Percentiles rank a stretch among this genome's conserved stretches.
phyloP scores from a whole-genome alignment of 64 coral and sea anemone genomes.

The Catalaphyllia jardinei region DNA sequence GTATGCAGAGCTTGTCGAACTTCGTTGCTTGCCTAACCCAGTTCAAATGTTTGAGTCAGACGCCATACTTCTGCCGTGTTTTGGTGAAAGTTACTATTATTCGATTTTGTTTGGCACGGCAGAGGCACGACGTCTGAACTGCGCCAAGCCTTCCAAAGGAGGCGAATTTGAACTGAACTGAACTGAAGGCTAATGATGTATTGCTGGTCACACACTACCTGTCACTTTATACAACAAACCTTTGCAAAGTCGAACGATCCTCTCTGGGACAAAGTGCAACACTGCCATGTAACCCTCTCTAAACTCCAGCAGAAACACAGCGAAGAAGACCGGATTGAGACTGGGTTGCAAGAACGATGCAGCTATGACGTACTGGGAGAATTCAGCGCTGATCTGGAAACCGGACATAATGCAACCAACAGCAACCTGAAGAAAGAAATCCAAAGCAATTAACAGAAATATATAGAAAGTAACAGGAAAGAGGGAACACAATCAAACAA shows the following conservation, averaged over 20 bases:
- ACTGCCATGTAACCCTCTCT: conserved; percentile 58
- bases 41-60: too few relatives aligned
- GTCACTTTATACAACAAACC: neutral
- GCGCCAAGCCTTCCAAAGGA: too few relatives aligned
- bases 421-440: conserved; percentile 52
- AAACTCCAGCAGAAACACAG: conserved; percentile 58
- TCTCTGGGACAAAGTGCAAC: neutral
- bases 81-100: too few relatives aligned
- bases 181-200: neutral
- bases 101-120: conserved; percentile 41
- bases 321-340: conserved; percentile 61
- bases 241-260: neutral
- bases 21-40: too few relatives aligned
- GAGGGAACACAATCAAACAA: neutral
- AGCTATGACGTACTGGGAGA: conserved; percentile 65
- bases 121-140: conserved; percentile 48
- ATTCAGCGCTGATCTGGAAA: conserved; percentile 43
- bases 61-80: too few relatives aligned
- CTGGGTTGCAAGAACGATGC: conserved; percentile 68
- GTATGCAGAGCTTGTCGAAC: too few relatives aligned
- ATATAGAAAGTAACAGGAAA: too few relatives aligned
- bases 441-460: too few relatives aligned
- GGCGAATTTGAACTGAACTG: too few relatives aligned
- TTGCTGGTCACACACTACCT: neutral
- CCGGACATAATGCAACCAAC: conserved; percentile 77